Base-by-base conservation (phyloP, 1,140 invertebrate genomes). In the Octopus bimaculoides region DNA sequence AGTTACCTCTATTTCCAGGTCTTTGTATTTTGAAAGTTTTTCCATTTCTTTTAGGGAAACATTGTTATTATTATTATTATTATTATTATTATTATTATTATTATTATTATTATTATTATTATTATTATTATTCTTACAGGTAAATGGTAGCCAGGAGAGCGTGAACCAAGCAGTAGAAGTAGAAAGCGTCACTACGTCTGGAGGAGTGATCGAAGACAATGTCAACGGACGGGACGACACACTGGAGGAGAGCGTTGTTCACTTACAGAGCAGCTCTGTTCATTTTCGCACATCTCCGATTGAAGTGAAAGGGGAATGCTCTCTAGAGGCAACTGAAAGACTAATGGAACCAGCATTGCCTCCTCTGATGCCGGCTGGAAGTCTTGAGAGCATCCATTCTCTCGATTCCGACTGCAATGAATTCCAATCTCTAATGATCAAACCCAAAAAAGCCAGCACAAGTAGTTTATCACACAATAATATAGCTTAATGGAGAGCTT, bases 141-240 rank as follows among this genome's bases (percentile, higher is more conserved):
- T 75, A 52, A 75, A 75, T 41, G 74, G 74, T 41, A 75, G 74
- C 74, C 74, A 75, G 4, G 74, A 75, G 8, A 75, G 74, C 41
- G 74, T 75, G 74, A 53, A 52, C 52, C 74, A 75, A 71, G 66
- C 66, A 6, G 52, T 75, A 17, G 74, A 75, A 52, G 74, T 53
- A 8, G 74, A 75, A 52, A 75, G 52, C 52, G 41, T 75, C 12
- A 53, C 74, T 9, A 71, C 66, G 0, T 71, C 66, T 71, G 66
- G 66, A 6, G 66, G 66, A 6, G 17, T 71, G 17, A 71, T 71
- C 17, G 66, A 71, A 6, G 66, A 71, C 26, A 20, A 71, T 20
- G 17, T 20, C 66, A 20, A 71, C 5, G 66, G 17, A n/a, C 17
- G 17, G 17, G 6, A 8, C 0, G 66, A 71, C 17, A 71, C 0